phyloP scores from a whole-genome alignment of 2,888 invertebrate species.

The Cheilosia urbana region DNA sequence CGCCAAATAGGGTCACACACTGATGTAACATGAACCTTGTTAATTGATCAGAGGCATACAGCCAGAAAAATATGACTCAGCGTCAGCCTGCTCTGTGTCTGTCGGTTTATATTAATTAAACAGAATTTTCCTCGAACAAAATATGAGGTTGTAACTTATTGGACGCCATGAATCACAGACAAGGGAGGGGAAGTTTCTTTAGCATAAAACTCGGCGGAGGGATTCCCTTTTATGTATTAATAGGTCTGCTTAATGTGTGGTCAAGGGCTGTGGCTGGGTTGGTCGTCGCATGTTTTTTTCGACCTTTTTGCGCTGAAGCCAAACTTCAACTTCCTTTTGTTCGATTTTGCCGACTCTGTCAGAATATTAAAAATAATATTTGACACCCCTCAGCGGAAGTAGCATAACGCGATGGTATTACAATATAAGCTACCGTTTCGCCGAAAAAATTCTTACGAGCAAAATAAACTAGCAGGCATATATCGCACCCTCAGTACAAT shows the following conservation, averaged over 20 bases:
- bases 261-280: conserved; percentile 8
- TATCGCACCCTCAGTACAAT: no score
- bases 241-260: conserved; percentile 2
- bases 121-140: conserved; percentile 30
- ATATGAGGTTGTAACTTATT: conserved; percentile 16
- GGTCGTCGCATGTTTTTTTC: background rate
- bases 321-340: background rate
- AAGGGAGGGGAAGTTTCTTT: conserved; percentile 11
- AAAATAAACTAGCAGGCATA: background rate
- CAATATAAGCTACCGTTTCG: conserved; percentile 11
- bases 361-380: conserved; percentile 45
- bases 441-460: conserved; percentile 9
- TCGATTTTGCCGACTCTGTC: background rate
- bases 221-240: background rate
- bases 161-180: conserved; percentile 22
- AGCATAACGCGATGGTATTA: conserved; percentile 29
- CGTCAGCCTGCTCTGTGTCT: background rate
- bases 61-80: conserved; percentile 6
- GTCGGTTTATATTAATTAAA: conserved; percentile 20
- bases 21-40: conserved; percentile 24
- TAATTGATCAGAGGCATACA: conserved; percentile 29
- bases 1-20: conserved; percentile 19
- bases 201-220: background rate
- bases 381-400: conserved; percentile 34
- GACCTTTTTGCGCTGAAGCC: background rate